Evolutionary conservation across 92 coral and sea anemone genomes (phyloP).

Genomic region (Pocillopora meandrina): DNA sequence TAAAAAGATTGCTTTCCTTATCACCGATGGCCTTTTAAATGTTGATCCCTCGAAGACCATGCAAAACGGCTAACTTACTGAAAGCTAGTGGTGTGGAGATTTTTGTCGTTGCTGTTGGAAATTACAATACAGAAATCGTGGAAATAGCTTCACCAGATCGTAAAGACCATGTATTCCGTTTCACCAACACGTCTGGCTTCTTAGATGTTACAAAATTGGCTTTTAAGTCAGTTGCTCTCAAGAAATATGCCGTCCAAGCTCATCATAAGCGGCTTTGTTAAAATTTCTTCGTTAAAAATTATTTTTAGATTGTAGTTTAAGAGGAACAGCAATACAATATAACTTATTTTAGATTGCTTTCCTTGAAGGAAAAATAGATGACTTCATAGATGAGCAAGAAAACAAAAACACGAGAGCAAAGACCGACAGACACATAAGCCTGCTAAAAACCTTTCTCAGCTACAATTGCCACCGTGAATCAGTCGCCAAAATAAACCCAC

Average conservation of each 20-base stretch:
- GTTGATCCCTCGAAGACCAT: constrained; percentile 47
- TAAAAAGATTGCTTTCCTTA: constrained; percentile 52
- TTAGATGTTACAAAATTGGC: constrained; percentile 23
- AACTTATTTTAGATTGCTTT: too few species aligned
- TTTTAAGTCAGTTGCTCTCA: constrained; percentile 16
- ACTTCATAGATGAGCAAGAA: too few species aligned
- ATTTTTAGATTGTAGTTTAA: background rate
- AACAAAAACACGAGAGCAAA: too few species aligned
- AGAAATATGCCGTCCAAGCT: background rate
- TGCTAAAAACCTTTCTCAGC: too few species aligned
- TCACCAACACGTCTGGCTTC: background rate
- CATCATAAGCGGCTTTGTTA: constrained; percentile 7
- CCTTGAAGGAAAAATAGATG: too few species aligned
- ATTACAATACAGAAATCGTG: constrained; percentile 61
- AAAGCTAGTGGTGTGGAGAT: constrained; percentile 62
- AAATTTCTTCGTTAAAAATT: too few species aligned
- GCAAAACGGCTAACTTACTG: constrained; percentile 60
- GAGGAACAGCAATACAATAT: background rate
- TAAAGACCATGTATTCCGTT: constrained; percentile 21
- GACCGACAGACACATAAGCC: too few species aligned
- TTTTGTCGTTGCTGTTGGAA: constrained; percentile 79
- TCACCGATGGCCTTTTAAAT: constrained; percentile 82
- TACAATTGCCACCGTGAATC: too few species aligned
- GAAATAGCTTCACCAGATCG: constrained; percentile 44
- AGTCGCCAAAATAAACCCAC: too few species aligned